Percentiles rank a stretch among this genome's conserved stretches.
Conservation (phyloP, 1,140 invertebrate genomes). For the Lineus longissimus region DNA sequence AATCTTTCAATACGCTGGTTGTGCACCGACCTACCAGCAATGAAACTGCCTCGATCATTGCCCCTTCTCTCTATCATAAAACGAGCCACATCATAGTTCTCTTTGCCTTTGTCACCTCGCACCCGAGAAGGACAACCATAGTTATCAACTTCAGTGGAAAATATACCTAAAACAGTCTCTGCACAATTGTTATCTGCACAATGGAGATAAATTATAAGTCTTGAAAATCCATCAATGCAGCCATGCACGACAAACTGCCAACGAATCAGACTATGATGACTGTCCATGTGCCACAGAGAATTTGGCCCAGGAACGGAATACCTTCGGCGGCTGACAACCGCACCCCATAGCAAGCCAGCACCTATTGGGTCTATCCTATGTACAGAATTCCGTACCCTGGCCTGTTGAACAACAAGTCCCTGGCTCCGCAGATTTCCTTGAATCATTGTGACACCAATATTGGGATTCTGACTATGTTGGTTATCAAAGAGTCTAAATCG, state of each 20-base stretch:
- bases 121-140: not conserved
- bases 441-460: too few species aligned
- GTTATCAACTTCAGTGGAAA: not conserved
- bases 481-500: too few species aligned
- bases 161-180: not conserved
- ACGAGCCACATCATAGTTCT: not conserved
- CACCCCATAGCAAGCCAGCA: not conserved
- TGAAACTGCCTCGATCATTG: not conserved
- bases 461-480: too few species aligned
- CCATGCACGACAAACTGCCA: not conserved
- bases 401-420: not conserved
- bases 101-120: not conserved
- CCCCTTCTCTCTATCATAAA: not conserved
- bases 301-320: conserved; percentile 1
- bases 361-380: not conserved
- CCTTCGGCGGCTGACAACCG: not conserved
- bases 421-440: too few species aligned
- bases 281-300: not conserved
- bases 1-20: not conserved
- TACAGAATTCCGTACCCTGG: not conserved
- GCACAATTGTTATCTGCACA: not conserved
- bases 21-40: not conserved
- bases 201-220: not conserved
- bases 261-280: not conserved
- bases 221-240: not conserved